These are phyloP conservation scores for Ophion slaviceki DNA, from an alignment of 2,888 invertebrate species.

Conservation along the genomic window DNA sequence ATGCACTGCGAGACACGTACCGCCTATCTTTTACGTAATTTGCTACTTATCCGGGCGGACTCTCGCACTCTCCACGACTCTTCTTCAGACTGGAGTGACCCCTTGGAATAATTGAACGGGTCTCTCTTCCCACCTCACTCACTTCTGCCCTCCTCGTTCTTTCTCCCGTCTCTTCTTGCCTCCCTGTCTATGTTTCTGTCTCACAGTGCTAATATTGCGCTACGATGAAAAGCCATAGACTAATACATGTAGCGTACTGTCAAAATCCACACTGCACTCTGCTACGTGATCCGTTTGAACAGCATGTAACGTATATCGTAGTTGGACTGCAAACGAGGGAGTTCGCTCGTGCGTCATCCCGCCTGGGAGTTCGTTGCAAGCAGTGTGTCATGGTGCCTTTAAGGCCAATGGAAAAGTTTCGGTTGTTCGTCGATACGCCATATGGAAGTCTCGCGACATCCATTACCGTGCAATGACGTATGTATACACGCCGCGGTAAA, in stretches of 20 bases:
- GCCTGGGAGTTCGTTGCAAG: conserved; percentile 16
- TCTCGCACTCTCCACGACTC: neutral
- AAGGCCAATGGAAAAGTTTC: neutral
- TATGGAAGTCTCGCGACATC: too few species aligned
- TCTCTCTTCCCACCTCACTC: conserved; percentile 28
- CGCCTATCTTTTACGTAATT: conserved; percentile 56
- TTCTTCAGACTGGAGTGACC: conserved; percentile 48
- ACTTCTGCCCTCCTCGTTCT: too few species aligned
- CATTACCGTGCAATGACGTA: too few species aligned
- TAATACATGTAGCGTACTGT: conserved; percentile 34
- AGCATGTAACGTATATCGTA: neutral
- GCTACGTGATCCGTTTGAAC: conserved; percentile 60
- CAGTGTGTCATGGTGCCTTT: neutral
- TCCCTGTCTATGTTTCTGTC: neutral
- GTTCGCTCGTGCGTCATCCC: conserved; percentile 26
- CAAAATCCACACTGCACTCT: conserved; percentile 43
- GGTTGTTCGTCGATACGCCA: neutral
- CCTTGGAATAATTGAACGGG: conserved; percentile 61
- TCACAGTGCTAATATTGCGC: neutral
- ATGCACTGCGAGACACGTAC: conserved; percentile 42
- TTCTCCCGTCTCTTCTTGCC: neutral
- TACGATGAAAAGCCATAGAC: conserved; percentile 21
- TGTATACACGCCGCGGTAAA: too few species aligned
- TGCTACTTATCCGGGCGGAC: conserved; percentile 44
- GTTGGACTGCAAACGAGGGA: conserved; percentile 4